A percentile compares a stretch with the other conserved stretches of the same genome.
phyloP scores from a whole-genome alignment of 2,113 vertebrate genomes.

The Etheostoma cragini region DNA sequence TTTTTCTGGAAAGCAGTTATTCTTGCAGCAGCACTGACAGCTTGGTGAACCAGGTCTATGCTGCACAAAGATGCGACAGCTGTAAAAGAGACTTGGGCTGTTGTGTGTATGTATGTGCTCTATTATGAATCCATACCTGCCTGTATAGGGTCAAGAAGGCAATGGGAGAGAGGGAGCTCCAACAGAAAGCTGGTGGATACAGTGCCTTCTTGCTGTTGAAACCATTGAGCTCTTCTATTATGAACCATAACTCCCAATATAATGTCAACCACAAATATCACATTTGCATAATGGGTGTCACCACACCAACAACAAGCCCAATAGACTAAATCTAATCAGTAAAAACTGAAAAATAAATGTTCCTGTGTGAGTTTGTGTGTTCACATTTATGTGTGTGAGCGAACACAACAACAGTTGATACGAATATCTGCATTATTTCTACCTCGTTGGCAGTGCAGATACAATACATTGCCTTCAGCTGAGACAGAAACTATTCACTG shows the following conservation, averaged over 20 bases:
- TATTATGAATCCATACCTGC: constrained; percentile 17
- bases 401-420: constrained; percentile 7
- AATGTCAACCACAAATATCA: constrained; percentile 19
- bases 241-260: constrained; percentile 32
- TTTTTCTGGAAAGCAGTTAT: constrained; percentile 30
- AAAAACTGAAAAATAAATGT: background rate
- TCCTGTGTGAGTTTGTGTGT: background rate
- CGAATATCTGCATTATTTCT: background rate
- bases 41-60: constrained; percentile 9
- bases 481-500: background rate
- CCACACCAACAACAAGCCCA: background rate
- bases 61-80: constrained; percentile 43
- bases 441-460: background rate
- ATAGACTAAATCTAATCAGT: background rate
- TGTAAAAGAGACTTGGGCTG: background rate
- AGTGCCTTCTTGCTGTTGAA: background rate
- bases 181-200: background rate
- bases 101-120: background rate
- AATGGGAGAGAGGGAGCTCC: background rate
- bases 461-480: background rate
- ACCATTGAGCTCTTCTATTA: constrained; percentile 1
- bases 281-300: constrained; percentile 30
- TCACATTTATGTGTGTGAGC: background rate
- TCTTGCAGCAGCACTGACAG: constrained; percentile 8
- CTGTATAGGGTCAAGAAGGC: background rate